phyloP scores from a whole-genome alignment of 2,888 invertebrate species.

The Elysia crispata region DNA sequence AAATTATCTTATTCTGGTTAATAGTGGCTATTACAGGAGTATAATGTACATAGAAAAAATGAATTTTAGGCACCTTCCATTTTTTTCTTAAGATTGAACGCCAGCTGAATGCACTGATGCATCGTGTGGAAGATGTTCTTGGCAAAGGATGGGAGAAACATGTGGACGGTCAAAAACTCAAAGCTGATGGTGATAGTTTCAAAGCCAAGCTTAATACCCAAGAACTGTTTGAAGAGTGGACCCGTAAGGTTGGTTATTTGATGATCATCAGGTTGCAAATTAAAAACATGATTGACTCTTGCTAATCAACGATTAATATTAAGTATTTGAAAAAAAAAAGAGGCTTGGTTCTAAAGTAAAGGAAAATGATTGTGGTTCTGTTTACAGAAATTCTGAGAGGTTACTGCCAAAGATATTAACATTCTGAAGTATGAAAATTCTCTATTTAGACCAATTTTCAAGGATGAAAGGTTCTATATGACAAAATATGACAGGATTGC shows the following conservation, averaged over 20 bases:
- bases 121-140: constrained; percentile 97
- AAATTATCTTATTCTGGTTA: too few relatives aligned
- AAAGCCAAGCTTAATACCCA: constrained; percentile 96
- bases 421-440: not conserved
- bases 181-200: constrained; percentile 98
- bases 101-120: constrained; percentile 95
- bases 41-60: too few relatives aligned
- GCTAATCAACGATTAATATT: too few relatives aligned
- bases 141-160: constrained; percentile 99
- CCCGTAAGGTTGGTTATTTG: constrained; percentile 77
- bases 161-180: constrained; percentile 96
- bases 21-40: too few relatives aligned
- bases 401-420: not conserved
- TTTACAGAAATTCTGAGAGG: not conserved
- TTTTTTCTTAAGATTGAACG: constrained; percentile 89
- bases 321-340: not conserved
- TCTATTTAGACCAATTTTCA: too few relatives aligned
- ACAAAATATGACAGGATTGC: too few relatives aligned
- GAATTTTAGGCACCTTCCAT: too few relatives aligned
- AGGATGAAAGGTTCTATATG: too few relatives aligned
- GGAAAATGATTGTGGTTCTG: not conserved
- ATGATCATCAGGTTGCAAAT: too few relatives aligned
- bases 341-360: not conserved
- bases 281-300: too few relatives aligned
- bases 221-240: constrained; percentile 99